A percentile compares a stretch with the other conserved stretches of the same genome.
Evolutionary conservation across 2,888 invertebrate genomes (phyloP).

Genomic region (Polia nebulosa): DNA sequence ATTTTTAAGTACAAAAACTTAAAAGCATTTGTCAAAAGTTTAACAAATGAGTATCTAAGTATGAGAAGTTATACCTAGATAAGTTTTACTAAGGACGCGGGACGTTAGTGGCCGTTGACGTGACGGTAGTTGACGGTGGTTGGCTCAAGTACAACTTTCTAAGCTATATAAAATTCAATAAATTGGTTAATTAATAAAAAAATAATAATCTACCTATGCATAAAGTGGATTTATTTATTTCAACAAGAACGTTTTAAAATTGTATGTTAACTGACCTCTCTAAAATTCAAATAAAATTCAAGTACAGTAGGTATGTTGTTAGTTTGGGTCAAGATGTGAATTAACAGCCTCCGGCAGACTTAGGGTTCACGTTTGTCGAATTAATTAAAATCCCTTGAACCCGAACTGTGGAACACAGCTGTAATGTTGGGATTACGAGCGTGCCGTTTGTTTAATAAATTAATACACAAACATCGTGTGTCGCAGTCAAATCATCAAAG

Average conservation of each 20-base stretch:
- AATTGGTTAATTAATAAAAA: neutral
- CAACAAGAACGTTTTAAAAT: neutral
- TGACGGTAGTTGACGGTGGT: neutral
- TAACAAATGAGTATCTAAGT: too few relatives aligned
- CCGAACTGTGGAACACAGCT: neutral
- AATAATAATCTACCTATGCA: neutral
- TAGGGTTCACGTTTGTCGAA: neutral
- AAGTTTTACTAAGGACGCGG: too few relatives aligned
- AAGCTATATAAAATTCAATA: neutral
- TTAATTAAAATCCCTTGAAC: conserved; percentile 1
- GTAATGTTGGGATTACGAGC: neutral
- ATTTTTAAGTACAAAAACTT: too few relatives aligned
- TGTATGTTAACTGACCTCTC: neutral
- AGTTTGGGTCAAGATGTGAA: neutral
- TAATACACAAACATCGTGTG: neutral
- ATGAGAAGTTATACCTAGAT: too few relatives aligned
- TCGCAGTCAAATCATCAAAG: neutral
- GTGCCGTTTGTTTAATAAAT: neutral
- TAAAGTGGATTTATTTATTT: neutral
- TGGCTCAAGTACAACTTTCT: neutral
- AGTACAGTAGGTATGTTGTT: neutral
- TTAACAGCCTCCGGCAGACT: neutral
- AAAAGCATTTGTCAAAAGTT: too few relatives aligned
- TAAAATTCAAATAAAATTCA: neutral
- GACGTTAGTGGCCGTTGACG: too few relatives aligned